Base-by-base conservation (phyloP, 2,797 vertebrate genomes). In the Hipposideros larvatus region DNA sequence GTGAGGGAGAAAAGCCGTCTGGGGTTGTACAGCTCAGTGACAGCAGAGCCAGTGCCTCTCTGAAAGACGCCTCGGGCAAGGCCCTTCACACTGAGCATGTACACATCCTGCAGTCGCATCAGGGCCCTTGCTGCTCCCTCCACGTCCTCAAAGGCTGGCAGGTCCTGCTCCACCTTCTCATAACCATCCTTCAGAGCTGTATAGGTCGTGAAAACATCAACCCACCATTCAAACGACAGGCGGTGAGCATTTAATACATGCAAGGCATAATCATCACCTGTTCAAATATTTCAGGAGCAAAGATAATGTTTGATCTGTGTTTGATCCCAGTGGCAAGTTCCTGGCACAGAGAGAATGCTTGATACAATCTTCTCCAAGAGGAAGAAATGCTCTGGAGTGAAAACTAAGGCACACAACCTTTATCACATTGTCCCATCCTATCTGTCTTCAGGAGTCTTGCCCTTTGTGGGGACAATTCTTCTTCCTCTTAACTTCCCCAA, bases 21-120 rank as follows among this genome's bases (percentile, higher is more conserved):
- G 0, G 99, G 99, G 53, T 92, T 98, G 98, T 99, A 99, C 78
- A 99, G 93, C 31, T 99, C 98, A 2, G 97, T 0, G 74, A 98
- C 68, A 0, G 90, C 91, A 1, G 98, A 48, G 2, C 98, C 96
- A 0, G 98, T 91, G 4, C 98, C 90, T 53, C 97, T 98, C 97
- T 99, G 99, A 98, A 99, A 99, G 90, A 98, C 87, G 0, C 99
- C 99, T 0, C 85, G 98, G 48, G 98, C 99, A 13, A 99, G 97
- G 46, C 99, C 99, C 51, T 98, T 98, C 51, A 99, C 99, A 0
- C 97, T 99, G 66, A 99, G 99, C 0, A 98, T 97, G 2, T 99
- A 99, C 59, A 99, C 99, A 0, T 99, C 99, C 98, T 99, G 99
- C 95, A 99, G 98, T 88, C 99, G 98, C 99, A 99, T 99, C 96